These are phyloP conservation scores for Hemibagrus guttatus DNA, from an alignment of 2,797 vertebrate genomes.

Conservation along the genomic window DNA sequence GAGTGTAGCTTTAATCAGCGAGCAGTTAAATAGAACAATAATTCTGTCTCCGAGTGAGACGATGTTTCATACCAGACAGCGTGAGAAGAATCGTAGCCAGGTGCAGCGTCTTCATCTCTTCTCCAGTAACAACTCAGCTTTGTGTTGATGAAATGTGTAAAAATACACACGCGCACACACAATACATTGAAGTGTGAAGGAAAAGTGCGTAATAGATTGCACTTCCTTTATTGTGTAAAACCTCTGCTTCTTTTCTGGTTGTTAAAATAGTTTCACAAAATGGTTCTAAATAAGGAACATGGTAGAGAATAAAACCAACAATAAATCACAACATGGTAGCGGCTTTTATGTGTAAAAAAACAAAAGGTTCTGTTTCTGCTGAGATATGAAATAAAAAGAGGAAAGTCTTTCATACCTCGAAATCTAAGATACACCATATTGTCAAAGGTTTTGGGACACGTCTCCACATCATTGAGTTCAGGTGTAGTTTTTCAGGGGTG, in stretches of 20 bases:
- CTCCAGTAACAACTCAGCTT: not conserved
- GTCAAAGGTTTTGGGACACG: too few species aligned
- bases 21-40: not conserved
- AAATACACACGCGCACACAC: not conserved
- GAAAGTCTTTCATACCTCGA: not conserved
- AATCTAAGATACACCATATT: not conserved
- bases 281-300: not conserved
- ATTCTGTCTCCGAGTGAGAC: not conserved
- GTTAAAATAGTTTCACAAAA: not conserved
- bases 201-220: not conserved
- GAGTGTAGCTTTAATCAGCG: not conserved
- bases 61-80: slow-evolving; percentile 7
- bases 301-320: not conserved
- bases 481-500: too few species aligned
- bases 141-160: not conserved
- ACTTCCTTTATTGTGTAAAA: not conserved
- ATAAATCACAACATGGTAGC: not conserved
- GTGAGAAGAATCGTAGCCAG: not conserved
- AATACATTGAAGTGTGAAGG: not conserved
- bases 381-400: not conserved
- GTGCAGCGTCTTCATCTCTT: slow-evolving; percentile 4
- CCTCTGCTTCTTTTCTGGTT: not conserved
- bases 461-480: too few species aligned
- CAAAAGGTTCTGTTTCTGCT: not conserved
- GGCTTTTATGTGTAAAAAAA: not conserved